A percentile compares a stretch with the other conserved stretches of the same genome.
phyloP scores from a whole-genome alignment of 2,797 vertebrate genomes.

The Choloepus didactylus region DNA sequence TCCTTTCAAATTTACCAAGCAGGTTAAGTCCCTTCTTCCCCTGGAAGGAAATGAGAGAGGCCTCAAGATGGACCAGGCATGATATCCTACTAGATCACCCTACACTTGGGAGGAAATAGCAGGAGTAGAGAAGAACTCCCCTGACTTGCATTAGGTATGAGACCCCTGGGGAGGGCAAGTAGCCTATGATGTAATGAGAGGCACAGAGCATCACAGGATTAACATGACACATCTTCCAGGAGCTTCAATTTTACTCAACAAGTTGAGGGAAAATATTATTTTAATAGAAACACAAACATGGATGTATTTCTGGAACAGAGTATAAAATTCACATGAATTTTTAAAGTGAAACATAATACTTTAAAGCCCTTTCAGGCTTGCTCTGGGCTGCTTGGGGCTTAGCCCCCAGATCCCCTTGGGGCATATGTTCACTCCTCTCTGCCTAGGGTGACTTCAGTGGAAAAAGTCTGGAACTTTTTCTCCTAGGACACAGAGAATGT shows the following conservation, averaged over 20 bases:
- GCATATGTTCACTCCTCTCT: constrained; percentile 49
- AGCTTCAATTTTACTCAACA: constrained; percentile 59
- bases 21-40: background rate
- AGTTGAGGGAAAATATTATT: constrained; percentile 54
- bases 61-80: background rate
- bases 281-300: constrained; percentile 72
- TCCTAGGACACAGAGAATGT: constrained; percentile 11
- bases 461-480: constrained; percentile 24
- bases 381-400: constrained; percentile 67
- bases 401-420: constrained; percentile 50
- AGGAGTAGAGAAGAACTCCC: background rate
- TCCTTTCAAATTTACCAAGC: background rate
- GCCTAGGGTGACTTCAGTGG: constrained; percentile 47
- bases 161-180: no score
- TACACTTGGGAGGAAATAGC: background rate
- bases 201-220: constrained; percentile 26
- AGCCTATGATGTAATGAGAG: background rate
- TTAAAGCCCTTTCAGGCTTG: constrained; percentile 69
- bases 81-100: background rate
- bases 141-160: background rate
- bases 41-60: background rate
- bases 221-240: background rate
- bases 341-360: constrained; percentile 72
- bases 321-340: constrained; percentile 78
- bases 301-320: constrained; percentile 76